phyloP scores from a whole-genome alignment of 2,113 vertebrate genomes.

The Pimephales promelas region DNA sequence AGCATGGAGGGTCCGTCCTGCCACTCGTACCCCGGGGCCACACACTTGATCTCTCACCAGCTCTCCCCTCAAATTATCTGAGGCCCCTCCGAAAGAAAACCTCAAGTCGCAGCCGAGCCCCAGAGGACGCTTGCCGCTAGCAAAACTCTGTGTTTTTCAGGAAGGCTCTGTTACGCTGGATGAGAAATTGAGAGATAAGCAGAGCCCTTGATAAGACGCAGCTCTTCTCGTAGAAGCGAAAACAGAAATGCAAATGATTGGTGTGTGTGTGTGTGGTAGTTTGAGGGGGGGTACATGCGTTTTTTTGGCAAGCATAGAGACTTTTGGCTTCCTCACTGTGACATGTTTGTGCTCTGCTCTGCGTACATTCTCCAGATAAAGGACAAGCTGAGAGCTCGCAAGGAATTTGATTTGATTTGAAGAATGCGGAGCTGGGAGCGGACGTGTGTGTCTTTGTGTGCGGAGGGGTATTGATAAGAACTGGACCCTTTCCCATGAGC shows the following conservation, averaged over 20 bases:
- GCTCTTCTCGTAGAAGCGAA: constrained; percentile 58
- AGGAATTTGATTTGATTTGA: constrained; percentile 81
- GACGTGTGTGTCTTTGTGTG: constrained; percentile 67
- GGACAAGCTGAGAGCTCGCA: constrained; percentile 71
- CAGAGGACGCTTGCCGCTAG: constrained; percentile 54
- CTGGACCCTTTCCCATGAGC: constrained; percentile 64
- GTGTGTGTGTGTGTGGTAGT: constrained; percentile 25
- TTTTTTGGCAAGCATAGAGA: constrained; percentile 47
- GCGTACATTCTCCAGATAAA: constrained; percentile 82
- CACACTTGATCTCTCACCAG: constrained; percentile 54
- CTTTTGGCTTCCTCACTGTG: constrained; percentile 73
- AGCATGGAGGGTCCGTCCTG: constrained; percentile 59
- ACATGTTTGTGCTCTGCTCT: constrained; percentile 79
- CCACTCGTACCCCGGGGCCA: constrained; percentile 53
- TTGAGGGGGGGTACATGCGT: constrained; percentile 42
- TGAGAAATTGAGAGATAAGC: constrained; percentile 79
- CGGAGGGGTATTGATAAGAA: constrained; percentile 66
- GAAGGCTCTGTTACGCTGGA: constrained; percentile 72
- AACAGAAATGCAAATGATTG: constrained; percentile 73
- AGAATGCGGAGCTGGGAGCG: constrained; percentile 74
- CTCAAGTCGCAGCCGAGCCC: constrained; percentile 44
- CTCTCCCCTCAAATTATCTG: constrained; percentile 57
- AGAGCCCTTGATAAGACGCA: constrained; percentile 66
- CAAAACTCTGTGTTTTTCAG: constrained; percentile 73
- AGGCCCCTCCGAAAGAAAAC: constrained; percentile 51